Evolutionary conservation across 2,888 invertebrate genomes (phyloP).

Genomic region (Drosophila pseudotalamancana): DNA sequence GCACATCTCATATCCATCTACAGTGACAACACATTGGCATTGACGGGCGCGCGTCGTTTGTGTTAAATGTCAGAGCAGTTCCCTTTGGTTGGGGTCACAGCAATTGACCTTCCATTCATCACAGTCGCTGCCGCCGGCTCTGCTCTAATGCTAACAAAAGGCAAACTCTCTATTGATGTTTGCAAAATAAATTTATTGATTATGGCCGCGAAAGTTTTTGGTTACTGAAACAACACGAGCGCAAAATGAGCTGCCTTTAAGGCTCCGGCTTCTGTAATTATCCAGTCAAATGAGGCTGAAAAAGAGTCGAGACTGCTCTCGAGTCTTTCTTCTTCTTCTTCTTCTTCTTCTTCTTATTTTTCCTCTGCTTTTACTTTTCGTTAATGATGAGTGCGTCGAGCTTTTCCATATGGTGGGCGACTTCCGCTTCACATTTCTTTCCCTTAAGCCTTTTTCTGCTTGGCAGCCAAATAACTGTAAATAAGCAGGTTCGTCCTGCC

Average conservation of each 20-base stretch:
- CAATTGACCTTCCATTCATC: conserved; percentile 78
- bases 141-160: conserved; percentile 62
- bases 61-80: conserved; percentile 66
- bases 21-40: conserved; percentile 67
- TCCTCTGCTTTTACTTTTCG: not conserved
- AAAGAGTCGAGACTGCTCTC: conserved; percentile 33
- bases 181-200: conserved; percentile 74
- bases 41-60: conserved; percentile 69
- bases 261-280: conserved; percentile 52
- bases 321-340: conserved; percentile 3
- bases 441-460: conserved; percentile 38
- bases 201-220: conserved; percentile 53
- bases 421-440: conserved; percentile 33
- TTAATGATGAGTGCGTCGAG: conserved; percentile 42
- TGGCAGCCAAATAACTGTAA: conserved; percentile 70
- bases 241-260: conserved; percentile 12
- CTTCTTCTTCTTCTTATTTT: too few relatives aligned
- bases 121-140: conserved; percentile 15
- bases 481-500: conserved; percentile 60
- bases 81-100: conserved; percentile 59
- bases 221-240: conserved; percentile 63
- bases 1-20: conserved; percentile 50
- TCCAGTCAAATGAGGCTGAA: conserved; percentile 69
- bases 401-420: conserved; percentile 50
- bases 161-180: conserved; percentile 59